phyloP scores from a whole-genome alignment of 2,113 vertebrate genomes.

The Leptosomus discolor region DNA sequence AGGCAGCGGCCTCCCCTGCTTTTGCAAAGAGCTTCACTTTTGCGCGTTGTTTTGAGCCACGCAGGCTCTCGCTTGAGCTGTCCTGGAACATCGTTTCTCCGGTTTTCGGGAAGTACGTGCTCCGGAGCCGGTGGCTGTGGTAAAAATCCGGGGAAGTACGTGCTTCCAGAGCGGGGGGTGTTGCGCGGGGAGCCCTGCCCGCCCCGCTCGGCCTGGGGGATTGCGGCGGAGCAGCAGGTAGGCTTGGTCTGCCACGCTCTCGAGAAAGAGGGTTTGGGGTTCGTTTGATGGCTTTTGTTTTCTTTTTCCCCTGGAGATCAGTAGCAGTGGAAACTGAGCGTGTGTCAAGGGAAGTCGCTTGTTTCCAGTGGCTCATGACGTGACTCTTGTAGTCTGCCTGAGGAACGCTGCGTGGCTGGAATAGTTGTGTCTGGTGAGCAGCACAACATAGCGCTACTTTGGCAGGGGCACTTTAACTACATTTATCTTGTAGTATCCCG shows the following conservation, averaged over 20 bases:
- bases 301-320: background rate
- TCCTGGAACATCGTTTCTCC: background rate
- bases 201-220: background rate
- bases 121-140: background rate
- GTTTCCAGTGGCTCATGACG: background rate
- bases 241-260: background rate
- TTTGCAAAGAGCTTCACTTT: background rate
- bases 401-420: background rate
- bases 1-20: background rate
- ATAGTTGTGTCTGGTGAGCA: background rate
- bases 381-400: background rate
- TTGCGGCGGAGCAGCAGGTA: rapidly evolving
- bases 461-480: rapidly evolving
- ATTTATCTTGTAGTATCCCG: rapidly evolving
- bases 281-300: rapidly evolving
- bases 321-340: background rate
- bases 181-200: too few species aligned
- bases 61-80: background rate
- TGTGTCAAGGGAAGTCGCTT: too few species aligned
- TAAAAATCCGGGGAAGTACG: background rate
- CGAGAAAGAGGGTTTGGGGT: rapidly evolving
- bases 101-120: background rate
- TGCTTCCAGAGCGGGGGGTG: background rate
- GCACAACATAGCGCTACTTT: rapidly evolving
- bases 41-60: rapidly evolving